phyloP scores from a whole-genome alignment of 1,140 invertebrate species.

The Psilanteris sp. region DNA sequence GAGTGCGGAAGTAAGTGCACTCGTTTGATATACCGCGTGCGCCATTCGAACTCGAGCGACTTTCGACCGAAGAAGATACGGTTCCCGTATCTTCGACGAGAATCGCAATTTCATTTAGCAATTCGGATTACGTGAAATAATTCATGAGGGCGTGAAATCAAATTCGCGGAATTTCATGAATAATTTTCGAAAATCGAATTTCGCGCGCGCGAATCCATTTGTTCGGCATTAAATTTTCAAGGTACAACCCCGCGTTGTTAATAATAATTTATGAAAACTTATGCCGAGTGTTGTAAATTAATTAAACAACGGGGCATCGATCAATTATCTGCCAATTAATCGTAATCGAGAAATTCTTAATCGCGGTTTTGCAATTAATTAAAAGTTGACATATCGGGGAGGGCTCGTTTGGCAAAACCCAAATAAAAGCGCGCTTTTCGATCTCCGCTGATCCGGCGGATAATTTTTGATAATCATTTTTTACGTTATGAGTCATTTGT shows the following conservation, averaged over 20 bases:
- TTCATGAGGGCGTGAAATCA: conserved; percentile 44
- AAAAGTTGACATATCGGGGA: no score
- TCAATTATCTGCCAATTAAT: conserved; percentile 30
- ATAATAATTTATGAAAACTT: conserved; percentile 45
- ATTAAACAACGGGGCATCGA: conserved; percentile 16
- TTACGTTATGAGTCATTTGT: no score
- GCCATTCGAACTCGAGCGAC: background rate
- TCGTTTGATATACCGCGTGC: conserved; percentile 3
- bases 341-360: conserved; percentile 26
- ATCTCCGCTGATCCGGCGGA: no score
- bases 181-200: conserved; percentile 50
- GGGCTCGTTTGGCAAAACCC: no score
- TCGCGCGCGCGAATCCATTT: conserved; percentile 28
- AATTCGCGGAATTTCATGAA: conserved; percentile 53
- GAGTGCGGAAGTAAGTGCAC: no score
- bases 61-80: conserved; percentile 2
- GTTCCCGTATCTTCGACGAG: conserved; percentile 18
- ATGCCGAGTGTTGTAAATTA: conserved; percentile 12
- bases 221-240: conserved; percentile 31
- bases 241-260: conserved; percentile 12
- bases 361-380: background rate
- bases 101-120: conserved; percentile 42
- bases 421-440: no score
- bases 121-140: conserved; percentile 48
- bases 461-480: no score